phyloP scores from a whole-genome alignment of 2,113 vertebrate species.

The Petroica traversi region DNA sequence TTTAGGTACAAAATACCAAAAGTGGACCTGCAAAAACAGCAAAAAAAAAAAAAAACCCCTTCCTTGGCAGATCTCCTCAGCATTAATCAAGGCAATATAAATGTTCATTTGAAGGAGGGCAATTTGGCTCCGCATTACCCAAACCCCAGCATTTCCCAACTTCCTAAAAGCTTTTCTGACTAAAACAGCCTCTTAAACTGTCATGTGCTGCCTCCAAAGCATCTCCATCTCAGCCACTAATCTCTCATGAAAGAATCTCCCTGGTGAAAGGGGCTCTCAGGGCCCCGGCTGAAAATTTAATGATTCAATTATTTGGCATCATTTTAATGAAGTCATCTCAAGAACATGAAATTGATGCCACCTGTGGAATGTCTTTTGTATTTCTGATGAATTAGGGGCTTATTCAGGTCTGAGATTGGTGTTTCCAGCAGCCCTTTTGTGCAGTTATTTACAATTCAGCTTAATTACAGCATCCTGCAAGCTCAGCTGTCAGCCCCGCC shows the following conservation, averaged over 20 bases:
- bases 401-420: background rate
- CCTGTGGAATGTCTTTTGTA: background rate
- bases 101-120: background rate
- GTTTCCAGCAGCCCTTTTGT: background rate
- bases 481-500: background rate
- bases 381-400: background rate
- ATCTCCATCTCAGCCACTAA: background rate
- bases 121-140: background rate
- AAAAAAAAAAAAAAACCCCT: background rate
- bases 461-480: background rate
- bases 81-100: background rate
- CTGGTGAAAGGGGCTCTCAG: background rate
- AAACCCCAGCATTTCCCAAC: background rate
- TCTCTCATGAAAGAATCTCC: background rate
- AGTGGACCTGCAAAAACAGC: background rate
- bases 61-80: background rate
- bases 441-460: background rate
- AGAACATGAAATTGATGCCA: background rate
- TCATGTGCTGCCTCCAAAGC: background rate
- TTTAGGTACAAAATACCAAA: background rate
- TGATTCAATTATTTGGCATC: background rate
- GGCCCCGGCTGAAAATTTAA: background rate
- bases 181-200: slow-evolving; percentile 7
- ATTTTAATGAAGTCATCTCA: background rate
- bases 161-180: slow-evolving; percentile 33